phyloP scores from a whole-genome alignment of 2,888 invertebrate genomes.

The Aporophyla nigra region DNA sequence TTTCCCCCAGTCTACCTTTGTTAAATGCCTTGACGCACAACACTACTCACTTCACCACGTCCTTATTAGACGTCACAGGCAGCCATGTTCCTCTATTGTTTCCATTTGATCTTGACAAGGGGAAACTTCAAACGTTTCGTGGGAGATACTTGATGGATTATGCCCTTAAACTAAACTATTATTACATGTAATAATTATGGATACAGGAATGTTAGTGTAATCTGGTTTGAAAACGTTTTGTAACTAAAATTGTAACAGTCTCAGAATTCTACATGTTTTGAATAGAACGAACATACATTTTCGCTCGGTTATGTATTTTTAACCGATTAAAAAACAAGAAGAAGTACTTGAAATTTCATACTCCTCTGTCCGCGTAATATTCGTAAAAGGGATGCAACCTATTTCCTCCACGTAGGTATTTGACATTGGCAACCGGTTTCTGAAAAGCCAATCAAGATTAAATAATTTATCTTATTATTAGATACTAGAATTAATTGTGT shows the following conservation, averaged over 20 bases:
- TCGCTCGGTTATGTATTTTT: not conserved
- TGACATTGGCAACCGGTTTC: no score
- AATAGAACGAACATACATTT: not conserved
- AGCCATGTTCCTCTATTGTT: conserved; percentile 26
- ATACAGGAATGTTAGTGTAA: not conserved
- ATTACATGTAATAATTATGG: not conserved
- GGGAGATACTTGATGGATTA: conserved; percentile 37
- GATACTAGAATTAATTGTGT: no score
- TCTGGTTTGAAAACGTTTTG: not conserved
- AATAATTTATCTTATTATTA: no score
- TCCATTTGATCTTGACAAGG: conserved; percentile 34
- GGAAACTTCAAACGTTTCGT: conserved; percentile 43
- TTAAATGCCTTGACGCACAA: not conserved
- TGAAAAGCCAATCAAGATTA: no score
- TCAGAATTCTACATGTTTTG: not conserved
- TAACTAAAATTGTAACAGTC: not conserved
- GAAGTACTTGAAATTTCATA: no score
- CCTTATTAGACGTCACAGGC: conserved; percentile 23
- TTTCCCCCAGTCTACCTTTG: not conserved
- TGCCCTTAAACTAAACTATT: conserved; percentile 13
- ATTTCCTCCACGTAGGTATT: no score
- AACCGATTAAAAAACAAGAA: no score
- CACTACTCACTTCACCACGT: conserved; percentile 9
- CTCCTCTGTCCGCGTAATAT: no score
- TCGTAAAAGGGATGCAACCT: no score